Conservation (phyloP, 2,113 vertebrate genomes). For the Caretta caretta region DNA sequence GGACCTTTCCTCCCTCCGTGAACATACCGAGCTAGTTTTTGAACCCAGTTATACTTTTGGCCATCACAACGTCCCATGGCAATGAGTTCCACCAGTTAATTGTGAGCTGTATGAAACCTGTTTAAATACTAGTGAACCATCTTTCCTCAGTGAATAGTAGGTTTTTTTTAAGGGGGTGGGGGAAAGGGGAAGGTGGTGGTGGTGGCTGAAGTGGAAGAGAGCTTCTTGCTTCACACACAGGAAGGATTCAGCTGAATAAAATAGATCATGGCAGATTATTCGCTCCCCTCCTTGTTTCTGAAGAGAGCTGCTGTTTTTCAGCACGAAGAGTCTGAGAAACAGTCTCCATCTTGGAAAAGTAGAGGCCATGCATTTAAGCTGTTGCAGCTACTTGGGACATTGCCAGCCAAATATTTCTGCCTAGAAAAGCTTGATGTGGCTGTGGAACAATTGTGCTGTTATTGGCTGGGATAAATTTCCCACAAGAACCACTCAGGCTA, state of each 20-base stretch:
- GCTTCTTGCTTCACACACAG: background rate
- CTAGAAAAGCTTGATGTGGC: background rate
- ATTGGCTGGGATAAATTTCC: background rate
- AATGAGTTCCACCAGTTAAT: background rate
- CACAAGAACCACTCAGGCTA: background rate
- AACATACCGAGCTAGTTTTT: background rate
- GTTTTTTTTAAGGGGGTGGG: too few relatives aligned
- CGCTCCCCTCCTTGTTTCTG: background rate
- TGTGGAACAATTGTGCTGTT: background rate
- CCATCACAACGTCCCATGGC: background rate
- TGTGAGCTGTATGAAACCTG: background rate
- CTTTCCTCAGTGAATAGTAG: background rate
- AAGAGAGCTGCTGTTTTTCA: background rate
- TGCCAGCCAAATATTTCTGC: background rate
- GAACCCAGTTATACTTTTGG: background rate
- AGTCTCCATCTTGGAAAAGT: rapidly evolving
- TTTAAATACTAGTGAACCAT: background rate
- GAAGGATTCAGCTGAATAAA: background rate
- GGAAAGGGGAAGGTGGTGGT: background rate
- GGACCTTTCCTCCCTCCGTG: background rate
- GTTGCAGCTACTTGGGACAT: background rate
- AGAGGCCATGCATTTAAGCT: background rate
- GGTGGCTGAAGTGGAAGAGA: rapidly evolving
- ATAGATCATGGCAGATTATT: background rate
- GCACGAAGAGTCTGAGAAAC: background rate